Conservation (phyloP, 2,888 invertebrate genomes). For the Diplolepis rosae region DNA sequence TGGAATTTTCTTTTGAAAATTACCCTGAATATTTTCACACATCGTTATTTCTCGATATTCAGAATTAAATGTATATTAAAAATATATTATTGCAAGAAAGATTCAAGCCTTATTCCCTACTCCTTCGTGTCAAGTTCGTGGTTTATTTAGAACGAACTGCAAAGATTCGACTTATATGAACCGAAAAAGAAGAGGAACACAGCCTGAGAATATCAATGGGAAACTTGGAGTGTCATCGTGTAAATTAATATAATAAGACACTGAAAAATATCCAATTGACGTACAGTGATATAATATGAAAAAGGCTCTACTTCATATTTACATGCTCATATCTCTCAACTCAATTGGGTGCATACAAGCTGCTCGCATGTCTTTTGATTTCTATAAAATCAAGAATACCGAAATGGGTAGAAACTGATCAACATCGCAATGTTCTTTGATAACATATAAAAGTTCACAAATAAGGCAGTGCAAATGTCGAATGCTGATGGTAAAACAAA, state of each 20-base stretch:
- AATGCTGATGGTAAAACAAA: conserved; percentile 43
- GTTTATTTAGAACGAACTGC: not conserved
- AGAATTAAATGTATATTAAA: no score
- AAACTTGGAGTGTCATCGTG: not conserved
- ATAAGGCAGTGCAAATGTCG: conserved; percentile 37
- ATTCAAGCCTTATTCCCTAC: not conserved
- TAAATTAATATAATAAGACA: not conserved
- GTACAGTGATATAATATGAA: not conserved
- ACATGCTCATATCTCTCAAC: no score
- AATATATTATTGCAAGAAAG: not conserved
- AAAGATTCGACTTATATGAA: not conserved
- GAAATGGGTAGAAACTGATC: conserved; percentile 39
- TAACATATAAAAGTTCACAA: conserved; percentile 41
- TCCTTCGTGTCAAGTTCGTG: no score
- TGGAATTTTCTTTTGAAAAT: not conserved
- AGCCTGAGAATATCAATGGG: not conserved
- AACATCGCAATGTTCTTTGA: conserved; percentile 37
- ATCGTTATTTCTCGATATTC: no score
- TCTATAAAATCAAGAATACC: not conserved
- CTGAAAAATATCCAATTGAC: not conserved
- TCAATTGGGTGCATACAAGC: no score
- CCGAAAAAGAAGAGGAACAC: not conserved
- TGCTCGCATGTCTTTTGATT: no score
- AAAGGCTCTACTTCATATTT: not conserved
- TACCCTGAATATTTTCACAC: no score